Base-by-base conservation (phyloP, 1,140 invertebrate species). In the Drosophila elegans region DNA sequence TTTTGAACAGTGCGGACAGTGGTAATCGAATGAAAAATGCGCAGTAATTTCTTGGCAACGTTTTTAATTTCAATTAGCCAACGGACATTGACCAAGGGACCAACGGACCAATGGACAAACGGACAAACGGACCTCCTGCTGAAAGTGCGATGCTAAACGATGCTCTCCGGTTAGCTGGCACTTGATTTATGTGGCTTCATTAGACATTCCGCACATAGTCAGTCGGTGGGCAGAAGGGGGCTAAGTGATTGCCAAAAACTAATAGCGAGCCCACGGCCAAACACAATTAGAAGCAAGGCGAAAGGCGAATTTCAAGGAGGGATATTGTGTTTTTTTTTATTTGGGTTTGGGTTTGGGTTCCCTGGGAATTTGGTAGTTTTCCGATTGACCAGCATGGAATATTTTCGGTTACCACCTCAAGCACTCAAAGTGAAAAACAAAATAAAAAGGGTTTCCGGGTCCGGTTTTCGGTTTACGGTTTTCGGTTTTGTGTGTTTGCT, bases 141-240 rank as follows among this genome's bases (percentile, higher is more conserved):
- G 25, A 46, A 46, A 27, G 32, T 38, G 16, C 16, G 0, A 38
- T 42, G 48, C 38, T 44, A 55, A 64, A n/a, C 59, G 52, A 42
- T 73, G 61, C 42, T 39, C 64, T 78, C 57, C 45, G 63, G 41
- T 32, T 41, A 54, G 54, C 72, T 16, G 54, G 41, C 82, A 90
- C 77, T 91, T 91, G 88, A 91, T 91, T 91, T 91, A 91, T 91
- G 83, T 91, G 88, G 88, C 86, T 91, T 88, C 83, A 91, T 91
- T 91, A 91, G 74, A 78, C 83, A 91, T 91, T 91, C 88, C 77
- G 49, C 76, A 90, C 73, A 90, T 86, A 73, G 44, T 42, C n/a
- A 73, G 44, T 42, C n/a, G 16, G 56, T 3, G 57, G 21, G 5
- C 25, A 10, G 21, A 1, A 9, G 16, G 38, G 46, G 55, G 41